Conservation (phyloP, 2,888 invertebrate genomes). For the Mycalesis mineus region DNA sequence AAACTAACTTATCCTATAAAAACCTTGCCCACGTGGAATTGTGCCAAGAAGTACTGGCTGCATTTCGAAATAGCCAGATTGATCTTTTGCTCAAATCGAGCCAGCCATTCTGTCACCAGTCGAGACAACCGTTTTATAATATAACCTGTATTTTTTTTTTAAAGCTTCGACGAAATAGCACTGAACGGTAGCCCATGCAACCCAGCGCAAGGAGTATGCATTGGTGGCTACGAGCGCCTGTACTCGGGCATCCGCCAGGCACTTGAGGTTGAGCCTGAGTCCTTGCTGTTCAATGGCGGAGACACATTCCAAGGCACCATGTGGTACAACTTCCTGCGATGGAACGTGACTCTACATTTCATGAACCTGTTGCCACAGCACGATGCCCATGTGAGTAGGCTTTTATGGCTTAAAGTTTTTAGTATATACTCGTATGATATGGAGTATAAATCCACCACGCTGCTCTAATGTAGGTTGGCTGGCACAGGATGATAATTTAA, state of each 20-base stretch:
- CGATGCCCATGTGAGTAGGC: slow-evolving; percentile 86
- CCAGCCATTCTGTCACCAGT: no score
- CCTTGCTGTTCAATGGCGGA: slow-evolving; percentile 82
- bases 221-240: slow-evolving; percentile 84
- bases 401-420: no score
- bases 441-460: no score
- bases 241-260: slow-evolving; percentile 76
- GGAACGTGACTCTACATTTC: slow-evolving; percentile 85
- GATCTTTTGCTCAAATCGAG: no score
- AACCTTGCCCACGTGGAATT: no score
- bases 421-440: no score
- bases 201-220: slow-evolving; percentile 66
- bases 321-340: slow-evolving; percentile 86
- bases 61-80: no score
- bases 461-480: no score
- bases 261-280: slow-evolving; percentile 77
- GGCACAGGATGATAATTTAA: no score
- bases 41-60: no score
- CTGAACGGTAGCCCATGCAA: slow-evolving; percentile 77
- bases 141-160: slow-evolving; percentile 10
- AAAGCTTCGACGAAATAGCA: slow-evolving; percentile 80
- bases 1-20: no score
- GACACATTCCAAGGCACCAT: slow-evolving; percentile 83
- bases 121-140: neutral
- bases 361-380: slow-evolving; percentile 84